Percentiles rank a stretch among this genome's conserved stretches.
These are phyloP conservation scores for Pseudomyrmex sp. DNA, from an alignment of 1,140 invertebrate species.

Conservation along the genomic window DNA sequence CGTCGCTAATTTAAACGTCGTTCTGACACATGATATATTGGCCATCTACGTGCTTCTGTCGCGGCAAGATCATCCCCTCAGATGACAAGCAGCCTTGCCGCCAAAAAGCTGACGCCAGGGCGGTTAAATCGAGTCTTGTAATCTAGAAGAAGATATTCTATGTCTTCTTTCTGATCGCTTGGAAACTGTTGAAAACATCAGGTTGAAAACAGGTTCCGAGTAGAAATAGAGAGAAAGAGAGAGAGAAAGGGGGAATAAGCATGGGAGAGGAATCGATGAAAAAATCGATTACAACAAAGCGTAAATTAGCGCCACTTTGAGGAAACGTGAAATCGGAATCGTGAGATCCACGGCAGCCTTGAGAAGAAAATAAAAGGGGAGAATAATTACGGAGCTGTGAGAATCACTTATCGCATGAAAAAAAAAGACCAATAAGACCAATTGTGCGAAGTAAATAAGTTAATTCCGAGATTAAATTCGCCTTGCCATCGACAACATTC, in stretches of 20 bases:
- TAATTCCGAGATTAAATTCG: background rate
- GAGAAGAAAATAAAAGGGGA: slow-evolving; percentile 18
- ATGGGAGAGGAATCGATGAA: background rate
- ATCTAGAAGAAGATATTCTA: background rate
- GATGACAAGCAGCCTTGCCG: slow-evolving; percentile 82
- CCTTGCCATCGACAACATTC: slow-evolving; percentile 16
- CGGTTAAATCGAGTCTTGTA: slow-evolving; percentile 71
- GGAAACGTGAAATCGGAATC: background rate
- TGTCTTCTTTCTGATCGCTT: background rate
- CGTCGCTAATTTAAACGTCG: slow-evolving; percentile 42
- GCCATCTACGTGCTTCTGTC: slow-evolving; percentile 63
- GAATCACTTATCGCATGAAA: background rate
- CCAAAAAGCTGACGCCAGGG: slow-evolving; percentile 78
- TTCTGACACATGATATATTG: slow-evolving; percentile 57
- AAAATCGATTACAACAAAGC: background rate
- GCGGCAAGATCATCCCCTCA: slow-evolving; percentile 79
- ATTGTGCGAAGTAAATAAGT: slow-evolving; percentile 26
- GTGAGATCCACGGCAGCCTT: background rate
- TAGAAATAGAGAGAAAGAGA: background rate
- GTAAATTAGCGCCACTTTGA: background rate
- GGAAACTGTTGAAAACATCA: background rate
- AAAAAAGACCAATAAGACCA: slow-evolving; percentile 10
- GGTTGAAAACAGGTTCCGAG: background rate
- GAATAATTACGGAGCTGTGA: background rate
- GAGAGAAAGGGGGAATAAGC: background rate